phyloP scores from a whole-genome alignment of 1,140 invertebrate species.

The Ectropis grisescens region DNA sequence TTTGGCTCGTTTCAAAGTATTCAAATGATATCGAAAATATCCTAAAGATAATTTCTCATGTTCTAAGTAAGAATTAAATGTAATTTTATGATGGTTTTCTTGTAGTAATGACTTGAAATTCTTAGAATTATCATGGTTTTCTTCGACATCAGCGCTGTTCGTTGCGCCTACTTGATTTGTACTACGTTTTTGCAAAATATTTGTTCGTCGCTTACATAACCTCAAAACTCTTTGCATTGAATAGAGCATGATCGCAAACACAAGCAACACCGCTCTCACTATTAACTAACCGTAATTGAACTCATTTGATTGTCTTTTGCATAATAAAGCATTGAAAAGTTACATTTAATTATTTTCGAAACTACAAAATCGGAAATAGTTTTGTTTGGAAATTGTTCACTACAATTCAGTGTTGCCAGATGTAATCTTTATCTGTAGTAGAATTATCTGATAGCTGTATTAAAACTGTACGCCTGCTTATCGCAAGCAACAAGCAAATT shows the following conservation, averaged over 20 bases:
- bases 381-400: too few relatives aligned
- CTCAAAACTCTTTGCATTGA: constrained; percentile 23
- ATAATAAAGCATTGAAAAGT: too few relatives aligned
- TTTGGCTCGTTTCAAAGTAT: constrained; percentile 41
- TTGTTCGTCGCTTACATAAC: constrained; percentile 23
- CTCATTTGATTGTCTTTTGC: too few relatives aligned
- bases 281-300: too few relatives aligned
- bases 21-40: constrained; percentile 54
- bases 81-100: constrained; percentile 37
- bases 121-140: constrained; percentile 17
- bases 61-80: constrained; percentile 50
- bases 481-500: too few relatives aligned
- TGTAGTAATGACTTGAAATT: constrained; percentile 29
- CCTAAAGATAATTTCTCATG: constrained; percentile 47
- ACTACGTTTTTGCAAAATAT: constrained; percentile 15
- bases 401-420: too few relatives aligned
- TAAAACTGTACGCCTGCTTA: too few relatives aligned
- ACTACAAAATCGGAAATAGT: too few relatives aligned
- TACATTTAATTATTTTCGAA: too few relatives aligned
- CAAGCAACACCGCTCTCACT: too few relatives aligned
- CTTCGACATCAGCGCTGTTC: constrained; percentile 8
- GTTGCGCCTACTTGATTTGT: constrained; percentile 17
- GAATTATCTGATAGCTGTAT: too few relatives aligned
- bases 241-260: constrained; percentile 16
- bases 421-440: too few relatives aligned